phyloP scores from a whole-genome alignment of 92 coral and sea anemone genomes.

The Ricordea florida region DNA sequence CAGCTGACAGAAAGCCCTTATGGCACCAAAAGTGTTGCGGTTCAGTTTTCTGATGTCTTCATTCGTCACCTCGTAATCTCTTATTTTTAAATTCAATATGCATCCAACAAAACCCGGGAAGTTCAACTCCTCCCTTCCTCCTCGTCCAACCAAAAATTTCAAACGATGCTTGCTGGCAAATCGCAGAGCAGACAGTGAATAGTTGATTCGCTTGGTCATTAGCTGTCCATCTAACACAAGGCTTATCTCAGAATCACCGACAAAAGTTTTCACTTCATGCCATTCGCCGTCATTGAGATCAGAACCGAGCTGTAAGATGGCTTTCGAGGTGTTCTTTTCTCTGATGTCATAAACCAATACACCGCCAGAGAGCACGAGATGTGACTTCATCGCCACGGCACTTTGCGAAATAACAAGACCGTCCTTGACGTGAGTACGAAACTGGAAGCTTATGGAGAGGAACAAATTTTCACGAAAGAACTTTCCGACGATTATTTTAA shows the following conservation, averaged over 20 bases:
- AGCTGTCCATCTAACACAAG: neutral
- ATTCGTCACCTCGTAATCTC: neutral
- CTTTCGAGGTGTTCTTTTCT: neutral
- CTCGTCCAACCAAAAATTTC: neutral
- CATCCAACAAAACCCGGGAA: constrained; percentile 21
- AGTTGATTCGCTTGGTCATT: neutral
- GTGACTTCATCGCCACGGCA: neutral
- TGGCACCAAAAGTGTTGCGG: too few relatives aligned
- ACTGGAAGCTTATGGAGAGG: constrained; percentile 12
- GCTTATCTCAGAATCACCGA: neutral
- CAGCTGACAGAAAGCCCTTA: too few relatives aligned
- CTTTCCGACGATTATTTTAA: neutral
- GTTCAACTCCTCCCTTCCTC: neutral
- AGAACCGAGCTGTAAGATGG: constrained; percentile 11
- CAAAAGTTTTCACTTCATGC: neutral
- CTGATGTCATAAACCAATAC: neutral
- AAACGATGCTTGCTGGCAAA: neutral
- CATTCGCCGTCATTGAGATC: constrained; percentile 40
- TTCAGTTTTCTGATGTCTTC: neutral
- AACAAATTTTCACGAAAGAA: neutral
- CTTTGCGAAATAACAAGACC: constrained; percentile 19
- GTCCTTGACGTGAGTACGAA: constrained; percentile 29
- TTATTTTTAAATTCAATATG: constrained; percentile 3
- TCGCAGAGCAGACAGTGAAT: neutral
- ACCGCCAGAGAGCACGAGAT: neutral